Evolutionary conservation across 2,113 vertebrate species (phyloP).

Genomic region (Scomber japonicus): DNA sequence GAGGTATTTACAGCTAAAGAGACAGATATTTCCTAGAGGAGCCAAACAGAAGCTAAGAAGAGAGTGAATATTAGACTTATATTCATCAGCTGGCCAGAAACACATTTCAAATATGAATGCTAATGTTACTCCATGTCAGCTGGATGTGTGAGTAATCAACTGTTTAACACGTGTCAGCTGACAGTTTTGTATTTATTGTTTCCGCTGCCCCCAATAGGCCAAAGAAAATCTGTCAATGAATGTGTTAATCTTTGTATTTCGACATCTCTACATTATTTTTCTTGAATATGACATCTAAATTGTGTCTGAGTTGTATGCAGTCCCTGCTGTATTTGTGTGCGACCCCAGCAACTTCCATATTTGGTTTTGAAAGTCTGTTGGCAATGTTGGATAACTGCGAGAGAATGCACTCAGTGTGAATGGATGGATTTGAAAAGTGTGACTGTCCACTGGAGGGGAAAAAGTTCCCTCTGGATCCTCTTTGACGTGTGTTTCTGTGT

Average conservation of each 20-base stretch:
- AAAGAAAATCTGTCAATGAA: too few relatives aligned
- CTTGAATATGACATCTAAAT: not conserved
- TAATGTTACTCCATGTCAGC: too few relatives aligned
- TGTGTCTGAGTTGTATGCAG: not conserved
- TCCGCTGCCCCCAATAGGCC: too few relatives aligned
- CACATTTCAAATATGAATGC: too few relatives aligned
- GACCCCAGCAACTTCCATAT: not conserved
- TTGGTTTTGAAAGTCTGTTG: not conserved
- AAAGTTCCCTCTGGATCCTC: not conserved
- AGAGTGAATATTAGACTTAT: too few relatives aligned
- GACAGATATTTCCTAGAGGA: too few relatives aligned
- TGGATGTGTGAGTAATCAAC: too few relatives aligned
- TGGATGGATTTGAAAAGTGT: not conserved
- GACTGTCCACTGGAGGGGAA: not conserved
- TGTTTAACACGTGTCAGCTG: not conserved
- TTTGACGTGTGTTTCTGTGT: conserved; percentile 30
- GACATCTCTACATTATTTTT: not conserved
- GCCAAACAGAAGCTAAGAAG: too few relatives aligned
- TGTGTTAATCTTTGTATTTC: not conserved
- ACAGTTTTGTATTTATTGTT: too few relatives aligned
- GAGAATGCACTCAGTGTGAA: not conserved
- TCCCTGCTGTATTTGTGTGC: too few relatives aligned
- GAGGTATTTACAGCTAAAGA: too few relatives aligned
- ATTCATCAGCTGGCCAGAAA: too few relatives aligned
- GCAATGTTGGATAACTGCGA: not conserved